phyloP scores from a whole-genome alignment of 2,113 vertebrate species.

The Pontoporia blainvillei region DNA sequence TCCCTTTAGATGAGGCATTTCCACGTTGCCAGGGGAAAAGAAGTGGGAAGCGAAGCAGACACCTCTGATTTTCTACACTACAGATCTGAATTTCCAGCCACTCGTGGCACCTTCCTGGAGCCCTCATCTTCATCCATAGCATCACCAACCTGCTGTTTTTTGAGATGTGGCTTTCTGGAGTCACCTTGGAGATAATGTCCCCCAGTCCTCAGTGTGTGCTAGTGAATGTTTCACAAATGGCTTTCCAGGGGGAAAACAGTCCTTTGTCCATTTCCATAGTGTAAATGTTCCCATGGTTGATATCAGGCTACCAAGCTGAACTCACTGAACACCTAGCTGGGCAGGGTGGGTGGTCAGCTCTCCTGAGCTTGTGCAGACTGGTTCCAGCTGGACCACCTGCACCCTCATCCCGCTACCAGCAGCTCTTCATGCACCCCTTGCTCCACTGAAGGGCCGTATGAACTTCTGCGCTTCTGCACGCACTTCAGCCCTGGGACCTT shows the following conservation, averaged over 20 bases:
- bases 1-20: constrained; percentile 13
- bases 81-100: not conserved
- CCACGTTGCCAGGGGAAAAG: not conserved
- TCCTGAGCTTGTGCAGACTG: not conserved
- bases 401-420: not conserved
- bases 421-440: not conserved
- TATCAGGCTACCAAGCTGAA: not conserved
- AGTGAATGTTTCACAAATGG: not conserved
- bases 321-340: accelerated
- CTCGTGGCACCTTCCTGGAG: not conserved
- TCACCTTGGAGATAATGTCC: not conserved
- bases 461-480: not conserved
- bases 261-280: not conserved
- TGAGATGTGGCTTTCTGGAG: not conserved
- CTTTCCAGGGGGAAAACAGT: not conserved
- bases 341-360: not conserved
- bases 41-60: not conserved
- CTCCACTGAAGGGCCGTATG: accelerated
- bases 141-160: not conserved
- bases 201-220: not conserved
- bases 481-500: not conserved
- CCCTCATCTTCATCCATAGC: not conserved
- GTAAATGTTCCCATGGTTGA: not conserved
- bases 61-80: not conserved
- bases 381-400: not conserved